phyloP scores from a whole-genome alignment of 2,888 invertebrate genomes.

The Nomada goodeniana region DNA sequence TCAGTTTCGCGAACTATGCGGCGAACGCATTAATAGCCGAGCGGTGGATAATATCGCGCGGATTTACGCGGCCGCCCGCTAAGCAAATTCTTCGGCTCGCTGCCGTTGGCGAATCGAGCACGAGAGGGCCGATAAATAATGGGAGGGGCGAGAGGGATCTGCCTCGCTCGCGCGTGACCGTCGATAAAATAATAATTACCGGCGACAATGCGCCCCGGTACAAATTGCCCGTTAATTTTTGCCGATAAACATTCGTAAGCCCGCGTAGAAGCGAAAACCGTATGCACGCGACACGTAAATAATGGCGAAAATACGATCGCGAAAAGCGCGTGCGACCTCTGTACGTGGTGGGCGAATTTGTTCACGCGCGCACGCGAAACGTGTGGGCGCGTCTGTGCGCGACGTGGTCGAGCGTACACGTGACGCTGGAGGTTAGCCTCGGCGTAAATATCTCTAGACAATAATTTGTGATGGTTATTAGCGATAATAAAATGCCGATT shows the following conservation, averaged over 20 bases:
- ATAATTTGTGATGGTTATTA: slow-evolving; percentile 83
- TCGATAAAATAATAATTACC: slow-evolving; percentile 82
- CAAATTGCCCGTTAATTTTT: slow-evolving; percentile 83
- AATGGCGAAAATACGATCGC: slow-evolving; percentile 74
- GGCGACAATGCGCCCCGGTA: slow-evolving; percentile 75
- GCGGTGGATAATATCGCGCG: slow-evolving; percentile 45
- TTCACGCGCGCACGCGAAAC: neutral
- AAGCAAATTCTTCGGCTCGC: slow-evolving; percentile 53
- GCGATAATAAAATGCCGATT: slow-evolving; percentile 84
- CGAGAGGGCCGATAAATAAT: slow-evolving; percentile 68
- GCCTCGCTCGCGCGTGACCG: slow-evolving; percentile 65
- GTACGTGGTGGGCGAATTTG: neutral
- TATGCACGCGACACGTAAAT: slow-evolving; percentile 76
- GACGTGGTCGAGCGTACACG: slow-evolving; percentile 15
- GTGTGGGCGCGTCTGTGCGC: neutral
- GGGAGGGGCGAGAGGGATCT: slow-evolving; percentile 63
- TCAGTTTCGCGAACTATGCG: slow-evolving; percentile 27
- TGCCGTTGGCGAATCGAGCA: slow-evolving; percentile 50
- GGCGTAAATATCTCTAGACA: slow-evolving; percentile 81
- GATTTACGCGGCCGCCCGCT: slow-evolving; percentile 45
- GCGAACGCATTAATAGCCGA: slow-evolving; percentile 47
- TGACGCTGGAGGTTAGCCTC: slow-evolving; percentile 68
- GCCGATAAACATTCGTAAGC: slow-evolving; percentile 81
- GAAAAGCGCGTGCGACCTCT: slow-evolving; percentile 61
- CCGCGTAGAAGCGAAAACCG: slow-evolving; percentile 73